These are phyloP conservation scores for Typhlichthys subterraneus DNA, from an alignment of 2,797 vertebrate genomes.

Conservation along the genomic window DNA sequence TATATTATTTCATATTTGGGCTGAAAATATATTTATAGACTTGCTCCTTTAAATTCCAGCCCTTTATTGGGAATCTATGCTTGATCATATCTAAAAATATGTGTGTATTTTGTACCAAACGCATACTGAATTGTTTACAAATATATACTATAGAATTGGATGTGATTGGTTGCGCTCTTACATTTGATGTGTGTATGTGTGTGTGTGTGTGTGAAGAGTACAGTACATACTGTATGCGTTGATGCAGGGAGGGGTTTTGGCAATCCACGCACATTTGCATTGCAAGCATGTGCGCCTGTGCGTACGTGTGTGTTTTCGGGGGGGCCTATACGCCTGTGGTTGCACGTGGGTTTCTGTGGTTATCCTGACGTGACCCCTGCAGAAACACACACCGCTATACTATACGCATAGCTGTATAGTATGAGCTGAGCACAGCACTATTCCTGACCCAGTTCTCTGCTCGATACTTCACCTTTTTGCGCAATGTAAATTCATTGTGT, in stretches of 20 bases:
- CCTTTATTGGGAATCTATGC: conserved; percentile 37
- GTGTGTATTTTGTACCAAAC: conserved; percentile 29
- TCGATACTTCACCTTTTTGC: conserved; percentile 59
- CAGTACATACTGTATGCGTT: not conserved
- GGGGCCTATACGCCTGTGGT: not conserved
- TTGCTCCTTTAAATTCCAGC: conserved; percentile 5
- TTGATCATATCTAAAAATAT: conserved; percentile 34
- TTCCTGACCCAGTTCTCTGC: conserved; percentile 66
- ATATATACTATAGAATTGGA: conserved; percentile 26
- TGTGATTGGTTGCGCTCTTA: conserved; percentile 8
- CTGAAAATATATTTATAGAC: conserved; percentile 24
- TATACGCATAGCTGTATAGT: conserved; percentile 4
- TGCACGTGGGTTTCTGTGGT: not conserved
- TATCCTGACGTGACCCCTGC: conserved; percentile 59
- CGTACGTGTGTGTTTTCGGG: not conserved
- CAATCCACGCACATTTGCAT: not conserved
- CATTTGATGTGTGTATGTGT: conserved; percentile 1
- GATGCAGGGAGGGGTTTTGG: conserved; percentile 1
- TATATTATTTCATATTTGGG: not conserved
- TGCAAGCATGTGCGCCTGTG: not conserved
- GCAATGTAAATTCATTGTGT: conserved; percentile 39
- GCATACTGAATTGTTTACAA: conserved; percentile 48
- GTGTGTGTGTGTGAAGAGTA: not conserved
- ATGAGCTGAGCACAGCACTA: conserved; percentile 52
- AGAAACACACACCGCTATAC: conserved; percentile 44